Conservation (phyloP, 2,113 vertebrate species). For the Mystacornis crossleyi region DNA sequence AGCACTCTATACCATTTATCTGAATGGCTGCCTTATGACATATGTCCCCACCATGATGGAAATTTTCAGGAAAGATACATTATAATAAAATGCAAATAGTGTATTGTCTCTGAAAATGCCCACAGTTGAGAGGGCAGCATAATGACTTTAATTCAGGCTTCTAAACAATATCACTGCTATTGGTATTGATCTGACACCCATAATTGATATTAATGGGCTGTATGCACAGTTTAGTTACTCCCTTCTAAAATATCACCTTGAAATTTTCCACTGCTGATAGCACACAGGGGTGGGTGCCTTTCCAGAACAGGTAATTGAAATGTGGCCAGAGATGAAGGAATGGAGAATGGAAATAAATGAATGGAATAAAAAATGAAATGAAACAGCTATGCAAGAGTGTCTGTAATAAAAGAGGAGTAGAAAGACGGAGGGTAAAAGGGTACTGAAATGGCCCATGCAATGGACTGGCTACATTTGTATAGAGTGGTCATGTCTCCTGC, state of each 20-base stretch:
- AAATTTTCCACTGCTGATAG: not conserved
- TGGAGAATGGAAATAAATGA: no score
- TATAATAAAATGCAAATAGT: slow-evolving; percentile 16
- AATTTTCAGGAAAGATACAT: not conserved
- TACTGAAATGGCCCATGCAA: not conserved
- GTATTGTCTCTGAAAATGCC: not conserved
- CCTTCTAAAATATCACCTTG: slow-evolving; percentile 36
- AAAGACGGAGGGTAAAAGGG: not conserved
- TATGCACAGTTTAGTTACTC: not conserved
- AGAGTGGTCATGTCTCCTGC: not conserved
- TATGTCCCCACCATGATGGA: not conserved
- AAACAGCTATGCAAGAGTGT: not conserved
- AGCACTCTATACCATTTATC: fast-evolving
- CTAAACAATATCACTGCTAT: not conserved
- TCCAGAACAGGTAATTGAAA: not conserved
- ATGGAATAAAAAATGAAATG: not conserved
- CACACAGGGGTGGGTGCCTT: not conserved
- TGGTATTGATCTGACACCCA: slow-evolving; percentile 28
- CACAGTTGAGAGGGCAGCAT: not conserved
- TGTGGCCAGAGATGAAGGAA: not conserved
- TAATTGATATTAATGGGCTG: slow-evolving; percentile 39
- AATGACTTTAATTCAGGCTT: slow-evolving; percentile 15
- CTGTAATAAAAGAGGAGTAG: not conserved
- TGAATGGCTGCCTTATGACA: not conserved
- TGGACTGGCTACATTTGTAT: not conserved